Conservation (phyloP, 2,113 vertebrate genomes). For the Phasianus colchicus region DNA sequence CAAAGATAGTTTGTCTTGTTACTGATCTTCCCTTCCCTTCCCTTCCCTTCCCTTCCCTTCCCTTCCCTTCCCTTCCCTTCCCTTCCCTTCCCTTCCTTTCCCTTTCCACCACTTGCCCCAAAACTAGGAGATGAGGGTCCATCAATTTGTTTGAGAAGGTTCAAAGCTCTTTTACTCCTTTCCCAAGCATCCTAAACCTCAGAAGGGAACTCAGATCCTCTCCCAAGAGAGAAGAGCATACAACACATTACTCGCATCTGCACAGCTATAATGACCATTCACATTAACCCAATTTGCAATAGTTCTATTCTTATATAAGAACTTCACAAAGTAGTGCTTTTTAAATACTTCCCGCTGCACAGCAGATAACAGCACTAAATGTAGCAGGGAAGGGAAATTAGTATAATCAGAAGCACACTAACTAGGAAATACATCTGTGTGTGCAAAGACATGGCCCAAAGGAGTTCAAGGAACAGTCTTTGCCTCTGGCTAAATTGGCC, state of each 20-base stretch:
- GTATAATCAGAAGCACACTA: background rate
- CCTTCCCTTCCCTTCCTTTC: background rate
- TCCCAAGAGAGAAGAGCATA: slow-evolving; percentile 7
- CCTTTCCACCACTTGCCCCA: background rate
- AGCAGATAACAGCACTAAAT: slow-evolving; percentile 6
- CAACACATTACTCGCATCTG: background rate
- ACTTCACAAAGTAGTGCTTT: background rate
- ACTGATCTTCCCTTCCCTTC: background rate
- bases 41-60: background rate
- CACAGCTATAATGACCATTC: background rate
- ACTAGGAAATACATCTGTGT: background rate
- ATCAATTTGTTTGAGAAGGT: background rate
- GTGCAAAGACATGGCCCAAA: background rate
- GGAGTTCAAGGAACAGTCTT: slow-evolving; percentile 13
- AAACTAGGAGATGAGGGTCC: background rate
- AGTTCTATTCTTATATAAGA: background rate
- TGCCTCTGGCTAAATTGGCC: slow-evolving; percentile 10
- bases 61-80: background rate
- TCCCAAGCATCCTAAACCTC: background rate
- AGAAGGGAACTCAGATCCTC: background rate
- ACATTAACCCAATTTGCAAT: background rate
- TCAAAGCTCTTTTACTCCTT: background rate
- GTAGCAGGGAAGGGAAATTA: background rate
- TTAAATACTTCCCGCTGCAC: background rate
- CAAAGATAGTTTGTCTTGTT: background rate